Conservation (phyloP, 2,888 invertebrate species). For the Stenoptilia bipunctidactyla region DNA sequence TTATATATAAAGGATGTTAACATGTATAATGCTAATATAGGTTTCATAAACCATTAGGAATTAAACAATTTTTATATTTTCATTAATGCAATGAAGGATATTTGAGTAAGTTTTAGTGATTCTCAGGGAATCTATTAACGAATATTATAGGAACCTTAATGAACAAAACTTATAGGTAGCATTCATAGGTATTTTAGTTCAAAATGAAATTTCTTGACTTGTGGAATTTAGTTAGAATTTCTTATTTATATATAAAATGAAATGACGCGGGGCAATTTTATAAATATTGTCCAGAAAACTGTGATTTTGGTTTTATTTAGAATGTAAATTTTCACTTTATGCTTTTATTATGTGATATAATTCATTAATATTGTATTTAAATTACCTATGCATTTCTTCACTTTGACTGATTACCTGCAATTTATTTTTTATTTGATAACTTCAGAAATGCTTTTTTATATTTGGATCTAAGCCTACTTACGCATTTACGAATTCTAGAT, state of each 20-base stretch:
- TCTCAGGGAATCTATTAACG: conserved; percentile 31
- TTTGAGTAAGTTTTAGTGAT: conserved; percentile 52
- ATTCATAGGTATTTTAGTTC: conserved; percentile 47
- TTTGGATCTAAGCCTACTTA: too few relatives aligned
- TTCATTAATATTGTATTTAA: conserved; percentile 7
- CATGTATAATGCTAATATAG: conserved; percentile 60
- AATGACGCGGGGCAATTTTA: conserved; percentile 51
- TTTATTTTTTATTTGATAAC: conserved; percentile 18
- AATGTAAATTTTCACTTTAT: conserved; percentile 52
- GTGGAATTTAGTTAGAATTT: conserved; percentile 21
- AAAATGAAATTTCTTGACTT: conserved; percentile 56
- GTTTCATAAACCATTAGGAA: conserved; percentile 65
- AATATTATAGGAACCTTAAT: conserved; percentile 41
- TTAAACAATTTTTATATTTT: conserved; percentile 64
- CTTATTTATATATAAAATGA: conserved; percentile 18
- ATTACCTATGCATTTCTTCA: conserved; percentile 18
- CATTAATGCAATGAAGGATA: conserved; percentile 61
- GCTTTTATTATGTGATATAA: conserved; percentile 61
- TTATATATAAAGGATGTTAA: conserved; percentile 61
- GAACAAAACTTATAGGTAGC: conserved; percentile 48
- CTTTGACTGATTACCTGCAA: conserved; percentile 46
- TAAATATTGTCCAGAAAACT: conserved; percentile 60
- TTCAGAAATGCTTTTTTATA: too few relatives aligned
- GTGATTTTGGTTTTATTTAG: conserved; percentile 70
- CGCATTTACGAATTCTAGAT: too few relatives aligned